Percentiles rank a stretch among this genome's conserved stretches.
These are phyloP conservation scores for Sus cebifrons DNA, from an alignment of 2,797 vertebrate genomes.

Conservation along the genomic window DNA sequence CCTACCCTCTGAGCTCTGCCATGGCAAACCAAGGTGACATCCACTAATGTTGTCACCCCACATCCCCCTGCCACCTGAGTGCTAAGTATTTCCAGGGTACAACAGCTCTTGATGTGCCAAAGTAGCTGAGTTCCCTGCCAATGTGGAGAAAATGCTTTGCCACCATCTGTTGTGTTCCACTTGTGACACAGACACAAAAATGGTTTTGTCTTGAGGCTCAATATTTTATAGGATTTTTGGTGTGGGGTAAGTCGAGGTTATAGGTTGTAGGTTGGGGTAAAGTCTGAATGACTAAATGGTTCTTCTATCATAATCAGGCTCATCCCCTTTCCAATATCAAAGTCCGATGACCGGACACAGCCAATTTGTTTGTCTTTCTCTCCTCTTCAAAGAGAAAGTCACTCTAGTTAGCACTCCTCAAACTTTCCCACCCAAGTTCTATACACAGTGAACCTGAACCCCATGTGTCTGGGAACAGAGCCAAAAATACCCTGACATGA, in stretches of 20 bases:
- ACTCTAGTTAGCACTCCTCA: background rate
- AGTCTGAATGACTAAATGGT: background rate
- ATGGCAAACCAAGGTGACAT: background rate
- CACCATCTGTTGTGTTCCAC: background rate
- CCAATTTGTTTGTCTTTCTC: background rate
- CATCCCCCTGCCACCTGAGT: no score
- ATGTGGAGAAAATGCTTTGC: background rate
- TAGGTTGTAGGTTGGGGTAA: background rate
- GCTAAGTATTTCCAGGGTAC: background rate
- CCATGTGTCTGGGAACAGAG: conserved; percentile 15
- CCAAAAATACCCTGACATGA: conserved; percentile 1
- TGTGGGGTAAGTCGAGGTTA: background rate
- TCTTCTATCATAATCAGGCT: background rate
- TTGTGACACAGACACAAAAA: background rate
- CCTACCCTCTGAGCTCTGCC: background rate
- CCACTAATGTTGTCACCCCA: background rate
- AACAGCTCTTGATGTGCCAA: background rate
- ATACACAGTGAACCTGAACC: background rate
- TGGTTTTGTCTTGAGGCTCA: background rate
- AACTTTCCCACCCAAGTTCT: background rate
- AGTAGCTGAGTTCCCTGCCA: background rate
- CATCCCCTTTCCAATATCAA: background rate
- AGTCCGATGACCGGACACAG: background rate
- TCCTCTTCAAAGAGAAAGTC: conserved; percentile 16
- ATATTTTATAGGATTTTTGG: background rate